These are phyloP conservation scores for Eupeodes luniger DNA, from an alignment of 2,888 invertebrate species.

Conservation along the genomic window DNA sequence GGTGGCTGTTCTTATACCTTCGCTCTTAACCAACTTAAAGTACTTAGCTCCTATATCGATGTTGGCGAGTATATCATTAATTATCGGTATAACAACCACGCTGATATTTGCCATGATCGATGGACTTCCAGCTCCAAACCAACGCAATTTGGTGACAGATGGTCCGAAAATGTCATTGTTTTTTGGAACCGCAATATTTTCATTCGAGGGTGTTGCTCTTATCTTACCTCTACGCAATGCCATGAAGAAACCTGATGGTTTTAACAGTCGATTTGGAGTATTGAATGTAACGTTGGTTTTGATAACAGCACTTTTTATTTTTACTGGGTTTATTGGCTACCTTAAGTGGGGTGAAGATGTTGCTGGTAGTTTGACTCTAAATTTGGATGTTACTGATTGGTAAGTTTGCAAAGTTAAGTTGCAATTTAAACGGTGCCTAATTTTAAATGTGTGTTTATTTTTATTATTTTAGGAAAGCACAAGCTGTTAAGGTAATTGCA, in stretches of 20 bases:
- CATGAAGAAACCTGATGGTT: slow-evolving; percentile 92
- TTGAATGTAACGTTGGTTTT: slow-evolving; percentile 94
- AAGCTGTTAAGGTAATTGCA: slow-evolving; percentile 92
- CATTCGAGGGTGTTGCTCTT: slow-evolving; percentile 97
- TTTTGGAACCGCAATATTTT: slow-evolving; percentile 97
- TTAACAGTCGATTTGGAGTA: slow-evolving; percentile 92
- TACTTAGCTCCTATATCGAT: slow-evolving; percentile 89
- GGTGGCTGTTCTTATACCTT: slow-evolving; percentile 81
- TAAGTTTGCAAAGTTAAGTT: slow-evolving; percentile 74
- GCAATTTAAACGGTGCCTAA: not conserved
- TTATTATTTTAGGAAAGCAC: slow-evolving; percentile 88
- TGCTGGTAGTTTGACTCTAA: slow-evolving; percentile 94
- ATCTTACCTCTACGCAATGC: slow-evolving; percentile 96
- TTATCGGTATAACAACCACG: slow-evolving; percentile 89
- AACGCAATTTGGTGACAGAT: slow-evolving; percentile 87
- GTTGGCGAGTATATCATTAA: slow-evolving; percentile 90
- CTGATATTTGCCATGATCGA: slow-evolving; percentile 90
- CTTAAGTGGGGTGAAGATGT: slow-evolving; percentile 93
- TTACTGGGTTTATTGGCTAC: slow-evolving; percentile 94
- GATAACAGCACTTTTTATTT: slow-evolving; percentile 91
- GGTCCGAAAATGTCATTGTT: slow-evolving; percentile 90
- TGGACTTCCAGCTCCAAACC: slow-evolving; percentile 87
- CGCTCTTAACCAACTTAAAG: slow-evolving; percentile 81
- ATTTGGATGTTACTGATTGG: slow-evolving; percentile 86
- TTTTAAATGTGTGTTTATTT: slow-evolving; percentile 26